Conservation (phyloP, 2,888 invertebrate species). For the Halictus quadricinctus region DNA sequence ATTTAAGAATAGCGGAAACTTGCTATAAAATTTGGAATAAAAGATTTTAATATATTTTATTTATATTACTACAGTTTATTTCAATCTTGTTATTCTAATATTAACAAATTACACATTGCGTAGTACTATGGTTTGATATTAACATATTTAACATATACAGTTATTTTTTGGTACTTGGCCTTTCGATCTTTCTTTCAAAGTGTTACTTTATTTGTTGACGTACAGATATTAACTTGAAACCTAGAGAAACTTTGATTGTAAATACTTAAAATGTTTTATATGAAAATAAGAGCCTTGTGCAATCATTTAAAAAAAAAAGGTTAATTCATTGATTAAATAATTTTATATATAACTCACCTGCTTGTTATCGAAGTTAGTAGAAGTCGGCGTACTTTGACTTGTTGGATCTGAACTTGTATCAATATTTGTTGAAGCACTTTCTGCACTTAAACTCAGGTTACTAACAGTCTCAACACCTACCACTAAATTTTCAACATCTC, state of each 20-base stretch:
- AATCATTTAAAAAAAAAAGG: background rate
- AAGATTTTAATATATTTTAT: background rate
- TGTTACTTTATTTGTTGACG: background rate
- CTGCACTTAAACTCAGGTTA: conserved; percentile 56
- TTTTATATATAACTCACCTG: conserved; percentile 69
- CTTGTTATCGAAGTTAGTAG: conserved; percentile 68
- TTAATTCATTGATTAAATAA: background rate
- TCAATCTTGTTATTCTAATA: background rate
- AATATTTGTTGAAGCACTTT: conserved; percentile 56
- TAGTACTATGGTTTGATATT: background rate
- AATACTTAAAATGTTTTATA: background rate
- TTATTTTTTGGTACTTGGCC: background rate
- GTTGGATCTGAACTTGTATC: conserved; percentile 61
- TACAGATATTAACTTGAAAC: background rate
- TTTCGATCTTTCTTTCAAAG: background rate
- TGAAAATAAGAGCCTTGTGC: background rate
- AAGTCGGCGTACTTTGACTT: conserved; percentile 61
- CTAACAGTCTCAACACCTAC: conserved; percentile 58
- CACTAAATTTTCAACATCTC: conserved; percentile 59
- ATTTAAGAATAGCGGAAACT: background rate
- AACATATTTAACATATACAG: background rate
- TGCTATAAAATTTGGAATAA: background rate
- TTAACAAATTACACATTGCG: background rate
- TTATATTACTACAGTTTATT: background rate
- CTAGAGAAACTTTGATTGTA: background rate